Evolutionary conservation across 2,797 vertebrate species (phyloP).

Genomic region (Benthosema pterotum): DNA sequence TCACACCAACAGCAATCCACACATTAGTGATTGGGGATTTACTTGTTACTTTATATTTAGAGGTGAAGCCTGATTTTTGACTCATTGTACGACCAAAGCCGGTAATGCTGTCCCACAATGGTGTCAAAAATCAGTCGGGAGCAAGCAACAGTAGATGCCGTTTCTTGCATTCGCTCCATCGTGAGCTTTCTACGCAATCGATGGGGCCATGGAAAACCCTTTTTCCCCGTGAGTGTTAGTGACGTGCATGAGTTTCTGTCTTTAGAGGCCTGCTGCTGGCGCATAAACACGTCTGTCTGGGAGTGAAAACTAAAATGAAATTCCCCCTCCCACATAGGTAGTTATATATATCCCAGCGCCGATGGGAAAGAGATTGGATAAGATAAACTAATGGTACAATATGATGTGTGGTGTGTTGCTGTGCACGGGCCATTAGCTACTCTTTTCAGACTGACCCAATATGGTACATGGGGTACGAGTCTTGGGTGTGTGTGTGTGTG

Average conservation of each 20-base stretch:
- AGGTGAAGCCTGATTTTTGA: too few species aligned
- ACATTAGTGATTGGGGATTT: not conserved
- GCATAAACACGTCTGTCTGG: not conserved
- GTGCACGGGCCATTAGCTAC: not conserved
- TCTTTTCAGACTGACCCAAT: slow-evolving; percentile 3
- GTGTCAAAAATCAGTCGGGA: slow-evolving; percentile 22
- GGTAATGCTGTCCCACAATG: too few species aligned
- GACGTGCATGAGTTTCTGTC: slow-evolving; percentile 1
- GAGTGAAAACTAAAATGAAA: not conserved
- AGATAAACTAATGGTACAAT: not conserved
- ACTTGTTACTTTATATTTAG: too few species aligned
- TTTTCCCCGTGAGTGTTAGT: not conserved
- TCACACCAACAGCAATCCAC: slow-evolving; percentile 7
- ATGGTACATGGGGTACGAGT: not conserved
- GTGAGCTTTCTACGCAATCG: not conserved
- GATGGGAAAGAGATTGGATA: slow-evolving; percentile 6
- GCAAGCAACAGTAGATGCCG: slow-evolving; percentile 41
- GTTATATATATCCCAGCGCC: slow-evolving; percentile 7
- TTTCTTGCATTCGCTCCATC: slow-evolving; percentile 3
- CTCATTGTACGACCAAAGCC: too few species aligned
- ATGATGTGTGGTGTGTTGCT: not conserved
- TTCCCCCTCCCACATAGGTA: slow-evolving; percentile 14
- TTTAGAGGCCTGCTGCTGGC: too few species aligned
- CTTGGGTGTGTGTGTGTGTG: too few species aligned
- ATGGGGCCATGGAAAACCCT: not conserved